Evolutionary conservation across 2,888 invertebrate species (phyloP), one percentile per base, ranked within the genome.

Genomic region (Brachylomia viminalis): DNA sequence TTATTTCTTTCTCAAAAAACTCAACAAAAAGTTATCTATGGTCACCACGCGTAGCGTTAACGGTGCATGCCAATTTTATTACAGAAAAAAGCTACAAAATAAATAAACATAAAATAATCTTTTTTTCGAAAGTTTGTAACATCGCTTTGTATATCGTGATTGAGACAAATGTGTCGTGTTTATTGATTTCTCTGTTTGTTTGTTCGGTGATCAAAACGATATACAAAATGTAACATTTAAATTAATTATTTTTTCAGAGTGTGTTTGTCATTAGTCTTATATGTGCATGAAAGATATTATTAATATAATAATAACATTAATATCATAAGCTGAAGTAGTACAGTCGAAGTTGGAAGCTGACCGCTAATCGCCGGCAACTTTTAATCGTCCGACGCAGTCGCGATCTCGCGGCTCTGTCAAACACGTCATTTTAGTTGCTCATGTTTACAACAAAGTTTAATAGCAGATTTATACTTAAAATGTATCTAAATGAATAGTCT

Each of bases 201-300:
- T 88, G 89, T 89, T 87, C 84, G 65, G 86, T 86, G 87, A 91
- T 90, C 88, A 89, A 87, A 86, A 79, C 88, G 88, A 88, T 88
- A 88, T 88, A 88, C 88, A 88, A 74, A 42, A 87, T 88, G 88
- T 89, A 89, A 89, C 90, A 89, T 90, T 90, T 86, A 80, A 83
- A 90, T 86, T 89, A 91, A 90, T 89, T 87, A 91, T 91, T 86
- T 86, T 86, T 86, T 89, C 88, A 91, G 96, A 96, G 96, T 97
- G 96, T 97, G 96, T 96, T 96, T 96, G 96, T 95, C 96, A 94
- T 95, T 94, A 92, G 93, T 94, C 93, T 95, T 95, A 95, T 95
- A 96, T 97, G 96, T 97, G 96, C 97, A 96, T 96, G 96, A 95
- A 96, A 94, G 94, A 93, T 80, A 80, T 94, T 92, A 93, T 88